Evolutionary conservation across 2,888 invertebrate species (phyloP).

Genomic region (Onthophagus sagittarius): DNA sequence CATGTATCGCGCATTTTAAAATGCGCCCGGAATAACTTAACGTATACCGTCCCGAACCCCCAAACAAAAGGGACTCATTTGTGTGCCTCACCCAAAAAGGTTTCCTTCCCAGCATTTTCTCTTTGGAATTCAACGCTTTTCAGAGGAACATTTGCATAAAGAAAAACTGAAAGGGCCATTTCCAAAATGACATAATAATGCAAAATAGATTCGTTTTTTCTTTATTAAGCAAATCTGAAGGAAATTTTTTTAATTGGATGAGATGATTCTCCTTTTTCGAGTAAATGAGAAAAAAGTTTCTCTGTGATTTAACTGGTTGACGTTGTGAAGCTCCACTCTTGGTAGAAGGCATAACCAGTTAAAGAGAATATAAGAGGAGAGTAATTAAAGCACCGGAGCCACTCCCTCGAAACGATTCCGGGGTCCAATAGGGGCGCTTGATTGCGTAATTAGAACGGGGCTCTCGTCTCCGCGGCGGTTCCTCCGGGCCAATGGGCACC

Average conservation of each 20-base stretch:
- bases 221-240: too few relatives aligned
- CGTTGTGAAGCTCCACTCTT: background rate
- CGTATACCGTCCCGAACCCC: slow-evolving; percentile 25
- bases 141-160: background rate
- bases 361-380: slow-evolving; percentile 31
- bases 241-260: too few relatives aligned
- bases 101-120: background rate
- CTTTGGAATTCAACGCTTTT: background rate
- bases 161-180: background rate
- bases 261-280: background rate
- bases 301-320: background rate
- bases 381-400: slow-evolving; percentile 46
- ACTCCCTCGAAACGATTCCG: slow-evolving; percentile 38
- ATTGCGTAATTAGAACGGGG: slow-evolving; percentile 50
- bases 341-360: slow-evolving; percentile 22
- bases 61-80: background rate
- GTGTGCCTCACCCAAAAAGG: background rate
- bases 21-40: slow-evolving; percentile 44
- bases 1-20: slow-evolving; percentile 45
- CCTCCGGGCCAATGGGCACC: slow-evolving; percentile 39
- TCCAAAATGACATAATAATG: background rate
- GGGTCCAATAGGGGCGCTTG: slow-evolving; percentile 44
- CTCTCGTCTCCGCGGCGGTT: slow-evolving; percentile 37
- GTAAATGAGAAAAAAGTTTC: background rate
- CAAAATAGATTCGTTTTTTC: too few relatives aligned